A percentile compares a stretch with the other conserved stretches of the same genome.
phyloP scores from a whole-genome alignment of 2,888 invertebrate species.

The Zelleria hepariella region DNA sequence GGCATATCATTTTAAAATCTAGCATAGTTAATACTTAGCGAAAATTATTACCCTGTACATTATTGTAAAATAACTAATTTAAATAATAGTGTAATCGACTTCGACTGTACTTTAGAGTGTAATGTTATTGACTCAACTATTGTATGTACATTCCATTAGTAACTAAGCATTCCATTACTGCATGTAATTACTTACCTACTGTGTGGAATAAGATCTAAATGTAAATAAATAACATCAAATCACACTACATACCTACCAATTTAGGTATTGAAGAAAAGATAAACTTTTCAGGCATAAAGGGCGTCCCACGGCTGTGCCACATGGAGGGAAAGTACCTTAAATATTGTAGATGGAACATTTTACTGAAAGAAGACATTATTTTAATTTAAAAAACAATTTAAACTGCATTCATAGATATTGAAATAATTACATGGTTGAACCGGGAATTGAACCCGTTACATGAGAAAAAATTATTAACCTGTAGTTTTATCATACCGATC shows the following conservation, averaged over 20 bases:
- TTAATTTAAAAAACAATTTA: too few relatives aligned
- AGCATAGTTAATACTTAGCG: slow-evolving; percentile 16
- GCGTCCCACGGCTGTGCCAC: too few relatives aligned
- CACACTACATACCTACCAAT: neutral
- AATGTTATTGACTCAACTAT: slow-evolving; percentile 23
- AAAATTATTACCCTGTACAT: slow-evolving; percentile 60
- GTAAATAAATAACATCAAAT: slow-evolving; percentile 38
- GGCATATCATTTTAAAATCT: slow-evolving; percentile 63
- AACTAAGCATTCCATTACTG: slow-evolving; percentile 29
- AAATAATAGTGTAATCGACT: slow-evolving; percentile 17
- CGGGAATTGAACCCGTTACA: too few relatives aligned
- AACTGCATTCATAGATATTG: too few relatives aligned
- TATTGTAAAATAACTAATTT: slow-evolving; percentile 56
- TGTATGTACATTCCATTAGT: slow-evolving; percentile 35
- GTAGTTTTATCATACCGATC: too few relatives aligned
- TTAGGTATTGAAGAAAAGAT: neutral
- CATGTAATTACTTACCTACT: slow-evolving; percentile 40
- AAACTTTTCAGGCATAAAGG: neutral
- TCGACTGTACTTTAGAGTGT: slow-evolving; percentile 55
- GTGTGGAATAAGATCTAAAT: slow-evolving; percentile 55
- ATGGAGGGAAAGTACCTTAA: too few relatives aligned
- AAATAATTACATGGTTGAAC: too few relatives aligned
- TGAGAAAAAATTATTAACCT: too few relatives aligned
- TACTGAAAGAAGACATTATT: too few relatives aligned
- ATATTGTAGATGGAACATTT: too few relatives aligned